These are phyloP conservation scores for Macrophya annulata DNA, from an alignment of 2,888 invertebrate species.

Conservation along the genomic window DNA sequence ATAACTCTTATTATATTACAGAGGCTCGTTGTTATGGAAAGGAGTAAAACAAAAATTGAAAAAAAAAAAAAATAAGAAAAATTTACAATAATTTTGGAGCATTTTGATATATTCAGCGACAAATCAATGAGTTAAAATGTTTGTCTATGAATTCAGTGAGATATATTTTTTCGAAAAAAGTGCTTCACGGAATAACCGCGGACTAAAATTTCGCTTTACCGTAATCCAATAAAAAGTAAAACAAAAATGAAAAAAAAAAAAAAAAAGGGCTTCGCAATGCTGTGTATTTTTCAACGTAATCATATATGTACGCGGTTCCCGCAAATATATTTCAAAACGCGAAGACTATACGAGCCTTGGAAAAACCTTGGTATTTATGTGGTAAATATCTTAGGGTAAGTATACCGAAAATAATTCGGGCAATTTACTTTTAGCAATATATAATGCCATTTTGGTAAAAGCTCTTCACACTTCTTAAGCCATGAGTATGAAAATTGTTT, in stretches of 20 bases:
- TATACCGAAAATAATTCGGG: background rate
- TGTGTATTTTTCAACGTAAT: background rate
- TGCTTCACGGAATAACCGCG: background rate
- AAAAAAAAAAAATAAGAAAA: too few relatives aligned
- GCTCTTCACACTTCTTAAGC: slow-evolving; percentile 11
- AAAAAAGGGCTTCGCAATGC: background rate
- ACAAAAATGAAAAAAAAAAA: too few relatives aligned
- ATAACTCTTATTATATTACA: too few relatives aligned
- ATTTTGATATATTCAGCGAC: background rate
- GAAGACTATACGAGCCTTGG: background rate
- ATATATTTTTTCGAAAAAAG: background rate
- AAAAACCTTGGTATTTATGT: background rate
- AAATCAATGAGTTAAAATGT: background rate
- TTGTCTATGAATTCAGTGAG: background rate
- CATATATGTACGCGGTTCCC: background rate
- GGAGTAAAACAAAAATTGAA: too few relatives aligned
- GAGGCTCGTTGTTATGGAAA: too few relatives aligned
- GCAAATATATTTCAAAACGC: background rate
- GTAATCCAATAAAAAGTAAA: background rate
- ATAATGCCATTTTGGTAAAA: slow-evolving; percentile 13
- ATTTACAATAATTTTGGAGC: background rate
- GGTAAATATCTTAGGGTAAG: background rate
- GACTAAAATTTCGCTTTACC: background rate
- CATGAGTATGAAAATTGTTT: slow-evolving; percentile 13
- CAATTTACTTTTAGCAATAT: slow-evolving; percentile 7